phyloP scores from a whole-genome alignment of 2,888 invertebrate genomes.

The Nephrocerus scutellatus region DNA sequence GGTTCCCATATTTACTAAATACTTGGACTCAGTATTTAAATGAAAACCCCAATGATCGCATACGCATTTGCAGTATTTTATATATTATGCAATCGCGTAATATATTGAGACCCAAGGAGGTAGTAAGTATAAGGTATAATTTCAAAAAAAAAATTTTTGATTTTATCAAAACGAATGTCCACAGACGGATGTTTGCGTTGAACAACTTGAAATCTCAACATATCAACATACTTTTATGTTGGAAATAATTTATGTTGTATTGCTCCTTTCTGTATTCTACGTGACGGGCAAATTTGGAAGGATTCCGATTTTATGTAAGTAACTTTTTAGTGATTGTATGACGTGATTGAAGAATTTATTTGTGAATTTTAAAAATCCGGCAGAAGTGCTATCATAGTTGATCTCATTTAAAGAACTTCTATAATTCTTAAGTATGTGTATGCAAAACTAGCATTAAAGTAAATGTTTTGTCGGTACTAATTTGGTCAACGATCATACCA shows the following conservation, averaged over 20 bases:
- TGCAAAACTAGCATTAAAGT: no score
- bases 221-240: constrained; percentile 31
- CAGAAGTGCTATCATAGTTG: no score
- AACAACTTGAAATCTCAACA: constrained; percentile 31
- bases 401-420: no score
- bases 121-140: no score
- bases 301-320: constrained; percentile 25
- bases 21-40: constrained; percentile 31
- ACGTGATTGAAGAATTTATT: no score
- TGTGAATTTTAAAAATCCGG: no score
- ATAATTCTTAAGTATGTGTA: no score
- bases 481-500: no score
- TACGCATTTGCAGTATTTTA: constrained; percentile 34
- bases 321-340: background rate
- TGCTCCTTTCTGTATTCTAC: constrained; percentile 26
- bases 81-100: constrained; percentile 21
- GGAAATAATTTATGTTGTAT: constrained; percentile 31
- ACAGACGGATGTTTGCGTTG: constrained; percentile 20
- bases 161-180: no score
- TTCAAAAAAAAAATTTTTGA: no score
- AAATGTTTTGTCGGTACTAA: no score
- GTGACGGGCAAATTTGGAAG: constrained; percentile 27
- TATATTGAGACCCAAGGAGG: constrained; percentile 11
- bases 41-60: constrained; percentile 22
- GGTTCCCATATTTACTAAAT: constrained; percentile 42